These are phyloP conservation scores for Drosophila rellima DNA, from an alignment of 2,888 invertebrate species.

Conservation along the genomic window DNA sequence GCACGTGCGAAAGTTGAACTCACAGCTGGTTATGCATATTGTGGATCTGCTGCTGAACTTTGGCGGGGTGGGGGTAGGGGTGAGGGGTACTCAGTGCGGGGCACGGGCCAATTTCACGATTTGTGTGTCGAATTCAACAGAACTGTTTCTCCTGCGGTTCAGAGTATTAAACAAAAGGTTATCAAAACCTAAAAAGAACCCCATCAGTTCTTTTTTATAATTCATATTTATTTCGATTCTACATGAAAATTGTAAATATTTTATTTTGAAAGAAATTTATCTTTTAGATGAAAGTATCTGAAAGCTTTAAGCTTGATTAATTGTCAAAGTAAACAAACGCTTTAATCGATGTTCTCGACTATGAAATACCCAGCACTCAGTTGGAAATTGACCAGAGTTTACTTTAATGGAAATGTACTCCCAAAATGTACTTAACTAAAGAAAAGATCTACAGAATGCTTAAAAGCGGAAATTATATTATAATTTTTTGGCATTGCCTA, in stretches of 20 bases:
- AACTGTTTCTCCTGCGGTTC: background rate
- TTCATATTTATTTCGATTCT: background rate
- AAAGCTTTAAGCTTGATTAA: background rate
- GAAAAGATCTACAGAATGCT: no score
- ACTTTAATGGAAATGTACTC: no score
- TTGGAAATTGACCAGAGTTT: no score
- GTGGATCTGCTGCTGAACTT: background rate
- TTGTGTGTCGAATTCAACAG: constrained; percentile 12
- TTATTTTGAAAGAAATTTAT: background rate
- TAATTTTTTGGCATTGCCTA: no score
- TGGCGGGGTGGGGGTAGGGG: background rate
- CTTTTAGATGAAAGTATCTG: background rate
- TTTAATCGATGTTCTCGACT: no score
- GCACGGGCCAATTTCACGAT: background rate
- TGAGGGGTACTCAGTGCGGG: background rate
- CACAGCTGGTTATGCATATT: constrained; percentile 27
- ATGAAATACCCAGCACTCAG: no score
- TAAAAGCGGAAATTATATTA: no score
- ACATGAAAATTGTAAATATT: background rate
- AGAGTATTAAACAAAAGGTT: constrained; percentile 5
- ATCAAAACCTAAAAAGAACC: constrained; percentile 14
- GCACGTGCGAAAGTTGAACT: constrained; percentile 56
- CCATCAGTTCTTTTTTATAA: background rate
- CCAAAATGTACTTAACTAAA: no score
- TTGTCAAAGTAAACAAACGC: background rate